A percentile compares a stretch with the other conserved stretches of the same genome.
Conservation (phyloP, 30 jellyfish, hydroid and myxozoan species). For the Catostylus mosaicus region DNA sequence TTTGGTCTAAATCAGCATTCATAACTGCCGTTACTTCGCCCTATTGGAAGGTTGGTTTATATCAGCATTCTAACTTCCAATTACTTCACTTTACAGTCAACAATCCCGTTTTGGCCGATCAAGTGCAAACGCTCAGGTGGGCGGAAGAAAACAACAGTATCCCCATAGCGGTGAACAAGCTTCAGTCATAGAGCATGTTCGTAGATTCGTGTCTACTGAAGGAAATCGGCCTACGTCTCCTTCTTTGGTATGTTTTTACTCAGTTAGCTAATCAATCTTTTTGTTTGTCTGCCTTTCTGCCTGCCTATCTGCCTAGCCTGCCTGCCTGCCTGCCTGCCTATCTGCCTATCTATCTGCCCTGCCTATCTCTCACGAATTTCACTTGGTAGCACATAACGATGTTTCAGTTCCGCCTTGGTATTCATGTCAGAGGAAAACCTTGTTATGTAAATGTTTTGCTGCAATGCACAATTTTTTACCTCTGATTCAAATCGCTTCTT, state of each 20-base stretch:
- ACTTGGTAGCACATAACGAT: no score
- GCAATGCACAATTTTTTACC: no score
- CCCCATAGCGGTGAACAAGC: slow-evolving; percentile 17
- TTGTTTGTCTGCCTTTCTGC: not conserved
- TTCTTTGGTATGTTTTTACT: slow-evolving; percentile 8
- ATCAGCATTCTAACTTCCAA: not conserved
- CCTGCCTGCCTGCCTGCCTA: not conserved
- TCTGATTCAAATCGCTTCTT: no score
- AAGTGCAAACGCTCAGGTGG: not conserved
- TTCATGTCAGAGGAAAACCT: no score
- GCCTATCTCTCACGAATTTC: no score
- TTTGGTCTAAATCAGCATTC: not conserved
- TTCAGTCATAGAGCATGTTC: slow-evolving; percentile 36
- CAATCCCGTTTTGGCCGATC: slow-evolving; percentile 50
- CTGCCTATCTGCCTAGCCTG: no score
- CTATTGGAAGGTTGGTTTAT: not conserved
- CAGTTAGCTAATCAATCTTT: not conserved
- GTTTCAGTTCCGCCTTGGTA: no score
- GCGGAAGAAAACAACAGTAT: slow-evolving; percentile 20
- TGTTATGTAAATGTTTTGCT: no score
- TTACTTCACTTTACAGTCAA: no score
- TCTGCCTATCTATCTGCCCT: not conserved
- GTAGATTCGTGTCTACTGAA: slow-evolving; percentile 24
- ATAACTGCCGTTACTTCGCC: no score
- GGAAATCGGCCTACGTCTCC: slow-evolving; percentile 42